These are phyloP conservation scores for Parazoanthus swiftii DNA, from an alignment of 92 coral and sea anemone genomes.

Conservation along the genomic window DNA sequence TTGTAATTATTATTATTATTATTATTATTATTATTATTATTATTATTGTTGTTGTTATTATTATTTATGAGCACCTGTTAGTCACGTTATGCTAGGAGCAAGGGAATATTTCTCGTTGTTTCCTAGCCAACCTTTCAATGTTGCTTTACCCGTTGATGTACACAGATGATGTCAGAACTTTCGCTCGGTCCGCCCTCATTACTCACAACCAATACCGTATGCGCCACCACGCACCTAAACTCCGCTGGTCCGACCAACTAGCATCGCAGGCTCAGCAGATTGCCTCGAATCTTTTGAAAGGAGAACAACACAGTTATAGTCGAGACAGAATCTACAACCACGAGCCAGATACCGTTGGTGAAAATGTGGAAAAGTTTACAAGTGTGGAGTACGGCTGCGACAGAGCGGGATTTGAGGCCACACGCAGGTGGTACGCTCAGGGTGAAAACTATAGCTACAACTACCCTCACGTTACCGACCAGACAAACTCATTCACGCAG, in stretches of 20 bases:
- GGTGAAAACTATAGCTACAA: slow-evolving; percentile 77
- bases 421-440: slow-evolving; percentile 85
- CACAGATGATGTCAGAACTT: slow-evolving; percentile 57
- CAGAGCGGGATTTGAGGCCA: slow-evolving; percentile 77
- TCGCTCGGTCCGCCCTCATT: slow-evolving; percentile 64
- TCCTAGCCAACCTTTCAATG: too few relatives aligned
- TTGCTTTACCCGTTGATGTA: background rate
- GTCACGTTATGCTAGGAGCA: too few relatives aligned
- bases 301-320: background rate
- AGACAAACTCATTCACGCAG: slow-evolving; percentile 91
- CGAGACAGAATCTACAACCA: slow-evolving; percentile 18
- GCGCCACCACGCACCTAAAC: slow-evolving; percentile 86
- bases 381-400: slow-evolving; percentile 82
- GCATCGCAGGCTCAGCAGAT: slow-evolving; percentile 80
- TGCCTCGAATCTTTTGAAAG: slow-evolving; percentile 71
- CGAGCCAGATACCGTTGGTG: slow-evolving; percentile 63
- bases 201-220: slow-evolving; percentile 90
- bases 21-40: too few relatives aligned
- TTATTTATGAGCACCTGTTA: too few relatives aligned
- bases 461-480: slow-evolving; percentile 81
- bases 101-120: too few relatives aligned
- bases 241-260: slow-evolving; percentile 87
- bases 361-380: slow-evolving; percentile 75
- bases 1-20: too few relatives aligned
- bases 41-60: too few relatives aligned